Conservation (phyloP, 2,113 vertebrate species). For the Toxotes jaculatrix region DNA sequence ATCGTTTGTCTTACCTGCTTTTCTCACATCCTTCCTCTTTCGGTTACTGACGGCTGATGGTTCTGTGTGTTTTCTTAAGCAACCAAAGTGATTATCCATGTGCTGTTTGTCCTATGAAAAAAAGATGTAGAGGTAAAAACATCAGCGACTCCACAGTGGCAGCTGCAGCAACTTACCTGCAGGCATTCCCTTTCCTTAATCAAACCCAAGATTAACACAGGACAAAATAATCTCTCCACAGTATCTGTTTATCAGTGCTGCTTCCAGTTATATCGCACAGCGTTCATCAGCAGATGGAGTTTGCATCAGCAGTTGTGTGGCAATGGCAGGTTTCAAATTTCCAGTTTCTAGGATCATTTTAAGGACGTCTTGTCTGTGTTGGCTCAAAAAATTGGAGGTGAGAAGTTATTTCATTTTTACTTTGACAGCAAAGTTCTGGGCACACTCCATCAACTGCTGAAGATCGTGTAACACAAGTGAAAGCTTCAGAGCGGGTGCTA, state of each 20-base stretch:
- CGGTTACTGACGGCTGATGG: background rate
- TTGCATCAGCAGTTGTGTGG: too few relatives aligned
- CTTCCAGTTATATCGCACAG: background rate
- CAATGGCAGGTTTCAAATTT: background rate
- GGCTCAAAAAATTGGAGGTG: background rate
- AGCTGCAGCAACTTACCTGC: background rate
- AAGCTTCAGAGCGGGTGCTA: background rate
- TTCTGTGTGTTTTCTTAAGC: constrained; percentile 63
- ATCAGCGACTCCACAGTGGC: background rate
- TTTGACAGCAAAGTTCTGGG: background rate
- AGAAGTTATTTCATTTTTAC: background rate
- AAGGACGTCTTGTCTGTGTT: background rate
- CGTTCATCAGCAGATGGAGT: background rate
- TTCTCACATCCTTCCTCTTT: constrained; percentile 23
- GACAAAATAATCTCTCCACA: background rate
- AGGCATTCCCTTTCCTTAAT: background rate
- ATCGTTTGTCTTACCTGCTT: constrained; percentile 30
- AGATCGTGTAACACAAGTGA: background rate
- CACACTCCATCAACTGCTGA: background rate
- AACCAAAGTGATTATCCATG: constrained; percentile 50
- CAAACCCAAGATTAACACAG: too few relatives aligned
- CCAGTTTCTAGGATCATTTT: background rate
- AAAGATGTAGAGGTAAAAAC: background rate
- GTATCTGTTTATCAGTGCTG: background rate
- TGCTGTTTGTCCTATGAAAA: constrained; percentile 26